Conservation (phyloP, 1,140 invertebrate genomes). For the Cyrtorhinus lividipennis region DNA sequence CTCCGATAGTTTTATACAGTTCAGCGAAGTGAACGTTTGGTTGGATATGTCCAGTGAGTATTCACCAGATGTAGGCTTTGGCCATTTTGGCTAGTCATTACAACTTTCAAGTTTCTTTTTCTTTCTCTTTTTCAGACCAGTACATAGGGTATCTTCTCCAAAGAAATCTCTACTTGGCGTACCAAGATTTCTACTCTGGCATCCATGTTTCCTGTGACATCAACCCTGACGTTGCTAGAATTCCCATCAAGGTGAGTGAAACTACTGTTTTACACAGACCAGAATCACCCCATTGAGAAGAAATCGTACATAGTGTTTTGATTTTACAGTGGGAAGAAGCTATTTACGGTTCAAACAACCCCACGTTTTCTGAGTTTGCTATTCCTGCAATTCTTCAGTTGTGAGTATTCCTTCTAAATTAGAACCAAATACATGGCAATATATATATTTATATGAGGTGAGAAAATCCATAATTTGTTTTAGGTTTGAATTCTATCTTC, state of each 20-base stretch:
- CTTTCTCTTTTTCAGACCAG: slow-evolving; percentile 25
- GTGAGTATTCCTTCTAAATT: slow-evolving; percentile 22
- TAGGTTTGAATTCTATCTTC: slow-evolving; percentile 60
- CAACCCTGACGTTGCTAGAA: slow-evolving; percentile 23
- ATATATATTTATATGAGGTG: background rate
- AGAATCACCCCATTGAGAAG: background rate
- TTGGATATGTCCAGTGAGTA: slow-evolving; percentile 55
- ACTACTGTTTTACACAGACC: no score
- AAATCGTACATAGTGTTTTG: no score
- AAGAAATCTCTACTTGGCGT: slow-evolving; percentile 25
- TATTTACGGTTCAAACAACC: slow-evolving; percentile 26
- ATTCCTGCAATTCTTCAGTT: slow-evolving; percentile 26
- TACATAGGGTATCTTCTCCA: slow-evolving; percentile 27
- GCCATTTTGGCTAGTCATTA: no score
- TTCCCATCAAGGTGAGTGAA: slow-evolving; percentile 26
- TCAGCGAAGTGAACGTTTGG: slow-evolving; percentile 46
- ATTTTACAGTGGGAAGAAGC: slow-evolving; percentile 26
- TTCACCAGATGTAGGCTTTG: no score
- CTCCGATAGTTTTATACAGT: slow-evolving; percentile 36
- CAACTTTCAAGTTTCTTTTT: no score
- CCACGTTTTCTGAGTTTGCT: slow-evolving; percentile 27
- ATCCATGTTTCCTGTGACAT: slow-evolving; percentile 26
- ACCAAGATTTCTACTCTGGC: slow-evolving; percentile 24
- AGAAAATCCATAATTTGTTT: background rate
- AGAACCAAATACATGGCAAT: background rate